Percentiles rank a stretch among this genome's conserved stretches.
Conservation (phyloP, 1,140 invertebrate genomes). For the Himalopsyche phryganea region DNA sequence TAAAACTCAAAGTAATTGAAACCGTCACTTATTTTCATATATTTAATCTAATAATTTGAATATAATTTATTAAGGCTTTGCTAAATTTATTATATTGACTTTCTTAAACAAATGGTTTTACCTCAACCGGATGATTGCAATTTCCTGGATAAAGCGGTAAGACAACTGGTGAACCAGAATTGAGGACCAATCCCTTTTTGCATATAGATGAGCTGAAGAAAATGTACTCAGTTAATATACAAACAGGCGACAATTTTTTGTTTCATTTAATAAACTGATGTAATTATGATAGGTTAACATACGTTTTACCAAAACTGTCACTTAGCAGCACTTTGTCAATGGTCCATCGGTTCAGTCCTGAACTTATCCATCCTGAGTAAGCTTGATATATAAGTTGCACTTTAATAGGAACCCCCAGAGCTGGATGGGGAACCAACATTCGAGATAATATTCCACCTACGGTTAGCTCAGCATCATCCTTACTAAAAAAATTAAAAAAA, state of each 20-base stretch:
- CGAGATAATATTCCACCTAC: conserved; percentile 68
- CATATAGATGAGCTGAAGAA: conserved; percentile 70
- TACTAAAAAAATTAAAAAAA: conserved; percentile 47
- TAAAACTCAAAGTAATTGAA: too few relatives aligned
- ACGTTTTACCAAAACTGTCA: conserved; percentile 82
- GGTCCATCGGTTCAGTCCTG: conserved; percentile 71
- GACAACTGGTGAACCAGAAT: conserved; percentile 67
- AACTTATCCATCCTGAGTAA: conserved; percentile 89
- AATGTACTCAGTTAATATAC: conserved; percentile 2
- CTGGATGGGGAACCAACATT: conserved; percentile 85
- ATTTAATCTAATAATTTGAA: neutral
- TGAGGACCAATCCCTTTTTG: conserved; percentile 68
- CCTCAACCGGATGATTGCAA: conserved; percentile 54
- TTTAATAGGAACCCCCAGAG: conserved; percentile 66
- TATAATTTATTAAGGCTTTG: neutral
- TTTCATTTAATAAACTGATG: too few relatives aligned
- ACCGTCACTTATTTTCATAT: neutral
- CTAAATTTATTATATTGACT: neutral
- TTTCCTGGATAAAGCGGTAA: conserved; percentile 72
- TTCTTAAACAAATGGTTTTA: neutral
- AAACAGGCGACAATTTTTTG: neutral
- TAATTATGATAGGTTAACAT: conserved; percentile 37
- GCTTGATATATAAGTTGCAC: conserved; percentile 80
- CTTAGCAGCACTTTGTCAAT: conserved; percentile 79
- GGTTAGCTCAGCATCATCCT: conserved; percentile 74